Evolutionary conservation across 2,888 invertebrate genomes (phyloP), one percentile per base, ranked within the genome.

Genomic region (Morinoia aosen): DNA sequence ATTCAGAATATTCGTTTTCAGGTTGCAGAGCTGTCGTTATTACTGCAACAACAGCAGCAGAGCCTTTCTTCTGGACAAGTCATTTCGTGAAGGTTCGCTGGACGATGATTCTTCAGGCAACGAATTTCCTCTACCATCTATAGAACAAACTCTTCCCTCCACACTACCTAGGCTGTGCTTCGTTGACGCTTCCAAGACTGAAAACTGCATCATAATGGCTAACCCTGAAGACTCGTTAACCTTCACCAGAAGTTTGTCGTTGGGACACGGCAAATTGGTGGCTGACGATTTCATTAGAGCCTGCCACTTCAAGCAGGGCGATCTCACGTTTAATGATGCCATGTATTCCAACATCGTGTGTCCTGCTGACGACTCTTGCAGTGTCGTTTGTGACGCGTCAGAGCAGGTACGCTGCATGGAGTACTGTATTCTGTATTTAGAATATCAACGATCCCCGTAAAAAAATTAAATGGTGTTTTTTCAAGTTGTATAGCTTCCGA

Each of bases 281-380:
- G 88, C 90, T 25, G 95, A 96, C 57, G 88, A 58, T 25, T 90
- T 33, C 10, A 58, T 10, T 16, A 64, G 88, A 8, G 58, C 93
- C 40, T 96, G 96, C 57, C 94, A 95, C 12, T 96, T 96, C 88
- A 93, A 96, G 48, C 91, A 95, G 76, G 48, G 95, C 58, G 76
- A 96, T 19, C 93, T 96, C 57, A 95, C 58, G 58, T 57, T 64
- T 0, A 58, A 95, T 33, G 88, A 25, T 14, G 58, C 16, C 25
- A 39, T 93, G 0, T 96, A 95, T 90, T 14, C 88, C 2, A 61
- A 57, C 94, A 48, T 96, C 58, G 95, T 95, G 3, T 96, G 96
- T 56, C 95, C 58, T 19, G 57, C 95, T 7, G 8, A 33, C 0
- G 48, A 64, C 10, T 39, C 64, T 56, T 96, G 96, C 88, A 64